These are phyloP conservation scores for Pachydiplax longipennis DNA, from an alignment of 2,888 invertebrate genomes.

Conservation along the genomic window DNA sequence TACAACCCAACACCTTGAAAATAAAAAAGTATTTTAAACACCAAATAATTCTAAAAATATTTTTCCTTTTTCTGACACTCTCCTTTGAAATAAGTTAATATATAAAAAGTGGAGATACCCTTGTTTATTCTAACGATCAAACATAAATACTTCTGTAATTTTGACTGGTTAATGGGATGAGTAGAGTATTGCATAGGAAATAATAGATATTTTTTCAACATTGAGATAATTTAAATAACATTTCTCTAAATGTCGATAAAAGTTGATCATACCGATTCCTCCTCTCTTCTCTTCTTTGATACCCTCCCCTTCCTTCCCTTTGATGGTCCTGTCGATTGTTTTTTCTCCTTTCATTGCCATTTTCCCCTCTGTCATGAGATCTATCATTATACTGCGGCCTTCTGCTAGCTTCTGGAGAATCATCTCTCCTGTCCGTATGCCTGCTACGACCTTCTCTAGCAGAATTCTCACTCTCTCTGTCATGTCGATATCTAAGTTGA, in stretches of 20 bases:
- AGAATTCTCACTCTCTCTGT: conserved; percentile 42
- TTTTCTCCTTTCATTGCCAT: conserved; percentile 20
- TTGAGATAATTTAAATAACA: too few relatives aligned
- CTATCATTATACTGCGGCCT: conserved; percentile 28
- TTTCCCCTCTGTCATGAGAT: conserved; percentile 11
- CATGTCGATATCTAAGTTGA: background rate
- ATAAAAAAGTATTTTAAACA: too few relatives aligned
- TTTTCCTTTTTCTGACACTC: too few relatives aligned
- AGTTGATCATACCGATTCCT: conserved; percentile 48
- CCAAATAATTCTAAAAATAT: too few relatives aligned
- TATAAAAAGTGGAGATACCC: too few relatives aligned
- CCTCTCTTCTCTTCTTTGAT: conserved; percentile 47
- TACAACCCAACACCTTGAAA: too few relatives aligned
- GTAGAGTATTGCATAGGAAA: too few relatives aligned
- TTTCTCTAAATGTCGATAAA: background rate
- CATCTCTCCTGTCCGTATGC: conserved; percentile 29
- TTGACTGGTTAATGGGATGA: too few relatives aligned
- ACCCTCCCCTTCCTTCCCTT: background rate
- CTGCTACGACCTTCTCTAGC: conserved; percentile 45
- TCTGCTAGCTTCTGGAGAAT: conserved; percentile 32
- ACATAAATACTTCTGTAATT: too few relatives aligned
- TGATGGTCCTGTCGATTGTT: background rate
- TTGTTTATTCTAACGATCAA: too few relatives aligned
- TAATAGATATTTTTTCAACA: too few relatives aligned
- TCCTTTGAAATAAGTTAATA: too few relatives aligned